Conservation (phyloP, 2,113 vertebrate species). For the Nycticryphes semicollaris region DNA sequence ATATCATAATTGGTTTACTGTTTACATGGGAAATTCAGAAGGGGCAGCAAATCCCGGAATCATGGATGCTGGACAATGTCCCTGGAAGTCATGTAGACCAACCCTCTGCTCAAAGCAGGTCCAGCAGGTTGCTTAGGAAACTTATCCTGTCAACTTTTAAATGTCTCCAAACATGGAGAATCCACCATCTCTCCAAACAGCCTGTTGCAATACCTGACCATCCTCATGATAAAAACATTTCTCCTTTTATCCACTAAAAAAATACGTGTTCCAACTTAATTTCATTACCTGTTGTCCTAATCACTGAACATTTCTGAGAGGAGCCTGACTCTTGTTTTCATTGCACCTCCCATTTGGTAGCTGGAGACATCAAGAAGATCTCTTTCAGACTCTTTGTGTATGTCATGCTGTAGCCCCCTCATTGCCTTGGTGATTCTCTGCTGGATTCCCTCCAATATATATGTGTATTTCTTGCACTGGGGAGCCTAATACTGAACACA, state of each 20-base stretch:
- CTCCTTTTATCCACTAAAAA: background rate
- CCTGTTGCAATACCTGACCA: background rate
- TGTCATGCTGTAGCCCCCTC: background rate
- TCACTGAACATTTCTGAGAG: background rate
- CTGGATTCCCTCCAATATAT: background rate
- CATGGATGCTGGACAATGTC: background rate
- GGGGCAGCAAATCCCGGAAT: background rate
- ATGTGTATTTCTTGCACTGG: background rate
- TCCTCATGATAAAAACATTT: background rate
- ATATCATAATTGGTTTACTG: background rate
- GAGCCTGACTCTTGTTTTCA: background rate
- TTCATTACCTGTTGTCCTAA: background rate
- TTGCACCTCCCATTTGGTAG: background rate
- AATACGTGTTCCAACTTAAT: background rate
- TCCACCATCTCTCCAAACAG: background rate
- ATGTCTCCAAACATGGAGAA: background rate
- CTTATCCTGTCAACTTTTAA: background rate
- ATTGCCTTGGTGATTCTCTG: background rate
- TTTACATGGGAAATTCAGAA: background rate
- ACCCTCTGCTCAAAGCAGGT: background rate
- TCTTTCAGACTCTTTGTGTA: background rate
- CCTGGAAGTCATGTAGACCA: background rate
- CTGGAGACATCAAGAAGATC: background rate
- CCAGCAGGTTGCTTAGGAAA: background rate
- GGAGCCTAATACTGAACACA: background rate